Percentiles rank a stretch among this genome's conserved stretches.
Conservation (phyloP, 2,888 invertebrate species). For the Eilema depressum region DNA sequence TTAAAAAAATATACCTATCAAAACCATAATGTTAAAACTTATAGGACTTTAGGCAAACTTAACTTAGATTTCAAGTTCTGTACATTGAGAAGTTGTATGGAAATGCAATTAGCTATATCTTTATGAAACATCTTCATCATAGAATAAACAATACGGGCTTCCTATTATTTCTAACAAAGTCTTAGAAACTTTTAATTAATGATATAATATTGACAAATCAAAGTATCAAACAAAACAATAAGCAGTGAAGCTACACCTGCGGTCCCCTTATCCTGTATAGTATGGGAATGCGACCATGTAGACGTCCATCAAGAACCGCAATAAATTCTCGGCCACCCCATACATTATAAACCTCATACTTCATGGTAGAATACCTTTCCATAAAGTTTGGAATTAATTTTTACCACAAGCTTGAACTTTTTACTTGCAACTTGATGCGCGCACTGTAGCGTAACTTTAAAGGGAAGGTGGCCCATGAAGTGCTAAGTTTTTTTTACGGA, state of each 20-base stretch:
- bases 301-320: constrained; percentile 67
- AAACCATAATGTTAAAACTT: neutral
- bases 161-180: neutral
- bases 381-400: constrained; percentile 65
- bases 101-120: too few species aligned
- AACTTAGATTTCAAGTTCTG: neutral
- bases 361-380: constrained; percentile 63
- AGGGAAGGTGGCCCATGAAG: constrained; percentile 67
- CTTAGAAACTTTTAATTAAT: neutral
- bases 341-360: constrained; percentile 60
- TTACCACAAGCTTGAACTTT: constrained; percentile 43
- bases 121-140: neutral
- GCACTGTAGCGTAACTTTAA: constrained; percentile 60
- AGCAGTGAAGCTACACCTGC: constrained; percentile 75
- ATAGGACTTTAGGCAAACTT: neutral
- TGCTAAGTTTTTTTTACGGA: constrained; percentile 61
- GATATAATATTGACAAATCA: constrained; percentile 15
- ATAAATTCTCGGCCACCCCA: constrained; percentile 43
- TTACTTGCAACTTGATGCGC: constrained; percentile 63
- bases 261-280: constrained; percentile 74
- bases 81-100: neutral
- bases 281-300: constrained; percentile 79
- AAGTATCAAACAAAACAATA: constrained; percentile 20
- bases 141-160: neutral
- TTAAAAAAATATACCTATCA: neutral